A percentile compares a stretch with the other conserved stretches of the same genome.
These are phyloP conservation scores for Gobio gobio DNA, from an alignment of 2,113 vertebrate species.

Conservation along the genomic window DNA sequence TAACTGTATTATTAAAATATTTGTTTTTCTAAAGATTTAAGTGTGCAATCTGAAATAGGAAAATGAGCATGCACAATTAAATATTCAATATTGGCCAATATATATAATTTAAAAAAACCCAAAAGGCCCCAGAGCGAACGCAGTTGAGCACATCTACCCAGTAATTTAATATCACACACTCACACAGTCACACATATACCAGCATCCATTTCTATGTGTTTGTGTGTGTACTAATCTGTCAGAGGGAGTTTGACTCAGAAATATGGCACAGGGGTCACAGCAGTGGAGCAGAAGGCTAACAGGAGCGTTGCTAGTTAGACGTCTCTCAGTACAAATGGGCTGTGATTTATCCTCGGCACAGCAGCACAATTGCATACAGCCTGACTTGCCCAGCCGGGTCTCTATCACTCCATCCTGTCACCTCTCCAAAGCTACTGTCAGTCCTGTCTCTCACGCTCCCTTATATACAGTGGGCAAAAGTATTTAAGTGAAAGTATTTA, in stretches of 20 bases:
- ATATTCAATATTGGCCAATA: not conserved
- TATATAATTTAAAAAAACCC: not conserved
- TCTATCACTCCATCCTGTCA: constrained; percentile 27
- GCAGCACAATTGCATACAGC: constrained; percentile 11
- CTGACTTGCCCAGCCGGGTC: constrained; percentile 20
- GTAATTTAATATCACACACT: not conserved
- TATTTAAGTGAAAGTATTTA: not conserved
- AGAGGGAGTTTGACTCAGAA: constrained; percentile 57
- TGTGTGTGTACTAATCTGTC: constrained; percentile 56
- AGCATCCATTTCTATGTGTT: constrained; percentile 33
- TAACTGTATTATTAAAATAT: not conserved
- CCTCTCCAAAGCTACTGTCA: not conserved
- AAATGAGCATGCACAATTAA: not conserved
- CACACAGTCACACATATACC: not conserved
- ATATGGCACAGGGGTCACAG: constrained; percentile 54
- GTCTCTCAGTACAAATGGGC: constrained; percentile 59
- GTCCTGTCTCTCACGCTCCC: constrained; percentile 44
- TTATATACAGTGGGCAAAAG: not conserved
- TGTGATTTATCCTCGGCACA: constrained; percentile 58
- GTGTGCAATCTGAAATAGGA: not conserved
- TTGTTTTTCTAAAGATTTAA: not conserved
- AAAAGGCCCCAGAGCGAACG: not conserved
- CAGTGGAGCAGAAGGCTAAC: constrained; percentile 58
- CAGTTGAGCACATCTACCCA: not conserved
- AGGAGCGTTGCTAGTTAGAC: constrained; percentile 52